phyloP scores from a whole-genome alignment of 2,888 invertebrate genomes.

The Antitype chi region DNA sequence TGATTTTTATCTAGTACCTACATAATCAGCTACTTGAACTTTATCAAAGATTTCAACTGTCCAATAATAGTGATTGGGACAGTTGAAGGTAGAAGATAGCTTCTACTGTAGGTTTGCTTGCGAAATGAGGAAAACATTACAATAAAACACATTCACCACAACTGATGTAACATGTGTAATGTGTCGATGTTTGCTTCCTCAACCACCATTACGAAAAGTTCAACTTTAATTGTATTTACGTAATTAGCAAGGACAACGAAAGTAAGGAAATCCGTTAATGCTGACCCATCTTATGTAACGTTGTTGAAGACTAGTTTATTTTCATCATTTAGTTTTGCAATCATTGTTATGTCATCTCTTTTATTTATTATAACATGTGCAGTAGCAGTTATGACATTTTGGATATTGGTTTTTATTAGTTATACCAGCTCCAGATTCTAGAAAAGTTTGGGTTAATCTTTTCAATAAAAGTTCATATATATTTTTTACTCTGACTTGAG shows the following conservation, averaged over 20 bases:
- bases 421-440: conserved; percentile 30
- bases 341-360: conserved; percentile 65
- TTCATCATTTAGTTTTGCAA: conserved; percentile 67
- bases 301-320: conserved; percentile 62
- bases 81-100: too few species aligned
- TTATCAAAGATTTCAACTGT: not conserved
- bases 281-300: conserved; percentile 74
- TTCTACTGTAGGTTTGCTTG: conserved; percentile 2
- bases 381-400: conserved; percentile 18
- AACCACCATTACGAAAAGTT: conserved; percentile 40
- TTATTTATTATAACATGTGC: conserved; percentile 55
- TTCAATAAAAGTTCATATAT: not conserved
- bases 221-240: conserved; percentile 57
- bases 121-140: conserved; percentile 47
- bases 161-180: conserved; percentile 43
- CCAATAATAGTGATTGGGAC: too few species aligned
- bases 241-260: conserved; percentile 65
- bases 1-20: not conserved
- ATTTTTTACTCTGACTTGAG: not conserved
- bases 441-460: not conserved
- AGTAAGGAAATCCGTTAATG: conserved; percentile 82
- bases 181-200: conserved; percentile 47
- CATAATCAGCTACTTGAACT: not conserved
- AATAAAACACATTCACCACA: conserved; percentile 15
- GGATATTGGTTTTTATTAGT: conserved; percentile 10